These are phyloP conservation scores for Manduca sexta DNA, from an alignment of 1,140 invertebrate genomes.

Conservation along the genomic window DNA sequence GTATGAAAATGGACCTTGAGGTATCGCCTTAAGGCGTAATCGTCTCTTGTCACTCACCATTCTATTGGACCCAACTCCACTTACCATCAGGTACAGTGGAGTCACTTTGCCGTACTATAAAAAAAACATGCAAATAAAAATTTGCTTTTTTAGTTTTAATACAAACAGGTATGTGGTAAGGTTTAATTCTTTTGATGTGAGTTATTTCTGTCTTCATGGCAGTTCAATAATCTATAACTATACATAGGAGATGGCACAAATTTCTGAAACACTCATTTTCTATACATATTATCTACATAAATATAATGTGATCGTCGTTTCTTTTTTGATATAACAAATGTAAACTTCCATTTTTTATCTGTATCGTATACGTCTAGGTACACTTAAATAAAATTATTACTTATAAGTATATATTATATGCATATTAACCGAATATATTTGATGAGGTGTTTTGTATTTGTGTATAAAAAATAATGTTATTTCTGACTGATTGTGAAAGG, in stretches of 20 bases:
- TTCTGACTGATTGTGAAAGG: constrained; percentile 1
- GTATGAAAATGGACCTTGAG: no score
- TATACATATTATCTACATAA: constrained; percentile 7
- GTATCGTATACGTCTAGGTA: constrained; percentile 53
- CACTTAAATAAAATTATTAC: constrained; percentile 12
- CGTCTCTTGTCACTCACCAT: no score
- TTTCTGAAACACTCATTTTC: constrained; percentile 34
- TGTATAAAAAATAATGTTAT: background rate
- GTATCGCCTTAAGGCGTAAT: no score
- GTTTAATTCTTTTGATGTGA: no score
- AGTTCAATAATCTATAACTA: constrained; percentile 1
- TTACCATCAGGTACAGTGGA: no score
- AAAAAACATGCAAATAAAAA: no score
- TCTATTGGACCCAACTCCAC: no score
- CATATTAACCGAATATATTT: background rate
- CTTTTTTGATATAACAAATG: constrained; percentile 25
- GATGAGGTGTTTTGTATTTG: constrained; percentile 3
- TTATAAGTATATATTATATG: background rate
- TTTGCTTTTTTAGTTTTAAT: no score
- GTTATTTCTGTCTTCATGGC: no score
- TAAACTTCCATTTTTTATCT: constrained; percentile 48
- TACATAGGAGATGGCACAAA: constrained; percentile 52
- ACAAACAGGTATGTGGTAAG: no score
- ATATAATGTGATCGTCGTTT: constrained; percentile 37
- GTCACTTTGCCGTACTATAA: no score